Base-by-base conservation (phyloP, 2,888 invertebrate species). In the Exephanes ischioxanthus region DNA sequence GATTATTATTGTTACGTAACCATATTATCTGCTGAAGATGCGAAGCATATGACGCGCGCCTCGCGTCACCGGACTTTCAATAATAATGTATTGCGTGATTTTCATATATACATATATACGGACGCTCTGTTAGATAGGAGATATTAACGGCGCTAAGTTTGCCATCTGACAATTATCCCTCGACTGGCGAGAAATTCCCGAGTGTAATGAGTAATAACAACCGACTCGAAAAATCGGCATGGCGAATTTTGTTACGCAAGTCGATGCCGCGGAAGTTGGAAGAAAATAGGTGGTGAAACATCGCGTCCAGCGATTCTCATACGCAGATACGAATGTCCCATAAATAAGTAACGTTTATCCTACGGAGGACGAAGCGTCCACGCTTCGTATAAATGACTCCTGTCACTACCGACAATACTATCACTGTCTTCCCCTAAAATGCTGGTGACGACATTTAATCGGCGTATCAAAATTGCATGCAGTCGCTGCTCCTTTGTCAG, bases 71-170 rank as follows among this genome's bases (percentile, higher is more conserved):
- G 26, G 26, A 14, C 26, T 22, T 26, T 22, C 58, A 26, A 58
- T 58, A 58, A 22, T 22, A 58, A 58, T 26, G 11, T 9, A 26
- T 58, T 58, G 22, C 58, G 2, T 5, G 11, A 58, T 26, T 58
- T 58, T 26, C 58, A 26, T 58, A 58, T 14, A 26, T 4, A 4
- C 2, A 19, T 30, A 19, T 63, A 16, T n/a, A n/a, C 0, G 0
- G 16, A 30, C 16, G 33, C 6, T 3, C 2, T 14, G 37, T 63
- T n/a, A 1, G 30, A 63, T 16, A 5, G 11, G 63, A 7, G 63
- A 33, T n/a, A 63, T 63, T 63, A 33, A n/a, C 37, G 16, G 37
- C 63, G 63, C 30, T 63, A 63, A 63, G n/a, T 6, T 63, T 63
- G 30, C 37, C 11, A 7, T 63, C 63, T n/a, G 63, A 63, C 1